Evolutionary conservation across 2,888 invertebrate genomes (phyloP).

Genomic region (Drosophila cracens): DNA sequence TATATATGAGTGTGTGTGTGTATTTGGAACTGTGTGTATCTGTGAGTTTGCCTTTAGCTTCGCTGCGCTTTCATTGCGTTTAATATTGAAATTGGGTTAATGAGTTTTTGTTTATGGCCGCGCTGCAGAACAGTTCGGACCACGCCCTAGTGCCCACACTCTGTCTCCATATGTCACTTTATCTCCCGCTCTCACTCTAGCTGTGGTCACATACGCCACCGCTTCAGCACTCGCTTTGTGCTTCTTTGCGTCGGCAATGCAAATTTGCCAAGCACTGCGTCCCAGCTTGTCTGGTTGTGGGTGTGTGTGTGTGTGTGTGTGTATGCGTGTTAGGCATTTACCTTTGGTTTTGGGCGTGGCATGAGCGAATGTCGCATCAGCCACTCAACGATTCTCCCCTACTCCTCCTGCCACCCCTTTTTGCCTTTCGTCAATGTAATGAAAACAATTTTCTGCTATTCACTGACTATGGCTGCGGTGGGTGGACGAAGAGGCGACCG

Average conservation of each 20-base stretch:
- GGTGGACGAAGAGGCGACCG: neutral
- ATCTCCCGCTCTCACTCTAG: neutral
- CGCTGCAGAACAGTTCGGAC: constrained; percentile 35
- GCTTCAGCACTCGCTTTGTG: constrained; percentile 52
- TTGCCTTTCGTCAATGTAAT: constrained; percentile 34
- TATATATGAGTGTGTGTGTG: constrained; percentile 20
- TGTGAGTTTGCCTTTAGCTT: constrained; percentile 42
- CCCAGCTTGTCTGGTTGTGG: neutral
- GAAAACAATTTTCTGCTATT: constrained; percentile 65
- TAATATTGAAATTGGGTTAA: constrained; percentile 77
- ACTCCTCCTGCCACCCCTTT: neutral
- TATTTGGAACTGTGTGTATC: constrained; percentile 5
- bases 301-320: constrained; percentile 13
- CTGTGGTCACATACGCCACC: constrained; percentile 23
- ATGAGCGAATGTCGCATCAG: constrained; percentile 21
- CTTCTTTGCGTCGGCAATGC: constrained; percentile 48
- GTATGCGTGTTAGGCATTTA: constrained; percentile 25
- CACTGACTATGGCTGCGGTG: constrained; percentile 9
- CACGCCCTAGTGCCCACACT: constrained; percentile 12
- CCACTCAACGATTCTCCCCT: constrained; percentile 1
- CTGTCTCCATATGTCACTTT: constrained; percentile 1
- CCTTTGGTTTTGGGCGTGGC: constrained; percentile 21
- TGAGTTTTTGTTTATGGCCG: constrained; percentile 72
- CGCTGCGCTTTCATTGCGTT: constrained; percentile 61
- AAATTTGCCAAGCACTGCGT: constrained; percentile 49